Evolutionary conservation across 2,888 invertebrate genomes (phyloP).

Genomic region (Phasia obesa): DNA sequence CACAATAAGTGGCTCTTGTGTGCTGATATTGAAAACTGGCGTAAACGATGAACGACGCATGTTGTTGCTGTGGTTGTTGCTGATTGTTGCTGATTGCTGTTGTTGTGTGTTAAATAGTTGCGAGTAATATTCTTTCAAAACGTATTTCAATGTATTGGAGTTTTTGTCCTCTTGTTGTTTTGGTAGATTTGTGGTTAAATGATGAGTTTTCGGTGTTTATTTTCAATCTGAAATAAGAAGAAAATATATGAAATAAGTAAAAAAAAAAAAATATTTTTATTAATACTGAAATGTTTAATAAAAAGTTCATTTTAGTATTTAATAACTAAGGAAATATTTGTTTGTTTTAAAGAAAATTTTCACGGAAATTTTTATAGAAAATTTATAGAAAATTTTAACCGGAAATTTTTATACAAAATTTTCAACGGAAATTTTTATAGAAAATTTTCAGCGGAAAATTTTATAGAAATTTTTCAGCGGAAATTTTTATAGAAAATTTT

Average conservation of each 20-base stretch:
- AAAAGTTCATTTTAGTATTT: background rate
- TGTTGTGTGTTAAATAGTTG: constrained; percentile 17
- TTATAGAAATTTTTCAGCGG: too few relatives aligned
- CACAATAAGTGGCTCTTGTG: constrained; percentile 91
- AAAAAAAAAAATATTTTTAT: background rate
- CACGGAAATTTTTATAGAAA: too few relatives aligned
- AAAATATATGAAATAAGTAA: background rate
- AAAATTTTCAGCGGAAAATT: too few relatives aligned
- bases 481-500: too few relatives aligned
- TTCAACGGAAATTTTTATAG: too few relatives aligned
- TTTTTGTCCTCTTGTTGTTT: constrained; percentile 14
- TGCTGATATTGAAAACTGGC: constrained; percentile 84
- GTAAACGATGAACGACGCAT: constrained; percentile 89
- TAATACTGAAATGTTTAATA: background rate
- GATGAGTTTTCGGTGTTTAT: background rate
- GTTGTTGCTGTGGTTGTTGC: constrained; percentile 55
- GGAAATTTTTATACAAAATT: too few relatives aligned
- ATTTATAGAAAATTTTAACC: too few relatives aligned
- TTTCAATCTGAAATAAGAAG: constrained; percentile 30
- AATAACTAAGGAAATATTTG: background rate
- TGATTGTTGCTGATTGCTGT: constrained; percentile 19
- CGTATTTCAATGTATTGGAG: background rate
- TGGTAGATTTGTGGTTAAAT: constrained; percentile 11
- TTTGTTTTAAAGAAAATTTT: background rate
- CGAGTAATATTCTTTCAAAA: background rate